Evolutionary conservation across 2,113 vertebrate species (phyloP), one percentile per base, ranked within the genome.

Genomic region (Melanerpes aurifrons): DNA sequence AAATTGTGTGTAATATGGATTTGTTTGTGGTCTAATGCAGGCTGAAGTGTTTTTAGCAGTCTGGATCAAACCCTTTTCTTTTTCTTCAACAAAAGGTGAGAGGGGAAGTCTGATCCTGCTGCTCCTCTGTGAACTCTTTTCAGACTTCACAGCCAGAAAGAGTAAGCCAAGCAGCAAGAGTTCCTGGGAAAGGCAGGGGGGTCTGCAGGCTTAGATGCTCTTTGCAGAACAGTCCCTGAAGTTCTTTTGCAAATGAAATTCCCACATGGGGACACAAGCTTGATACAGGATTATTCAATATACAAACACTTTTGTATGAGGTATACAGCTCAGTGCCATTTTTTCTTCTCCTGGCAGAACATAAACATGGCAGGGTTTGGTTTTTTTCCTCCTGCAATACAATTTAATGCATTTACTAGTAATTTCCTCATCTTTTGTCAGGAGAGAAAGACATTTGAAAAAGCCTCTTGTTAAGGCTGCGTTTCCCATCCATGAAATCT

Each of bases 391-490:
- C 67, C n/a, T 58, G n/a, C 35, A 75, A 37, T 26, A 71, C 22
- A 78, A 58, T 91, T 83, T 91, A 87, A 77, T 92, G 61, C 82
- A 68, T 87, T 95, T 86, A 72, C 45, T 28, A 53, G 80, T 66
- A 75, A 92, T 94, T 96, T 91, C 87, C 87, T 83, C 80, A 61
- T 95, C 93, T 96, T 95, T 93, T 93, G 54, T 93, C 76, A 71
- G 48, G 48, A 87, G 72, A 85, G 82, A 61, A 85, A 89, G 88
- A 68, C 47, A 10, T 70, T 25, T 93, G 82, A 91, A 93, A 93
- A 95, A 94, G 80, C 53, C 86, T 92, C 87, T 93, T 96, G 90
- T 88, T 83, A 75, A 72, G 77, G 79, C 75, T 37, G 31, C 3
- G 15, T 86, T 96, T 94, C 95, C 91, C 82, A 96, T 62, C 69